Evolutionary conservation across 2,888 invertebrate species (phyloP), one percentile per base, ranked within the genome.

Genomic region (Drosophila rubida): DNA sequence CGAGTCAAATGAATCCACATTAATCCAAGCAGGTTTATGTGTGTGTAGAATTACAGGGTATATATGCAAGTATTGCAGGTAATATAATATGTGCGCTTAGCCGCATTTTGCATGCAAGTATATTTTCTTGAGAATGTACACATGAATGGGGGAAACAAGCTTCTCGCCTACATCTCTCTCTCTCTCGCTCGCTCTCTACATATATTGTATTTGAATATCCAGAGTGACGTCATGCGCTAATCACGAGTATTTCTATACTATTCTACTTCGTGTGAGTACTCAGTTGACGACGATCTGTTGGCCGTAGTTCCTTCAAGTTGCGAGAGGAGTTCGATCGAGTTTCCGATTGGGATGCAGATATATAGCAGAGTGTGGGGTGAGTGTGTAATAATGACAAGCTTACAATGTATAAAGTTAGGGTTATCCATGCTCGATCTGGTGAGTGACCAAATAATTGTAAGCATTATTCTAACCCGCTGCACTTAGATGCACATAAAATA

Each of bases 351-450:
- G 19, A 19, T 19, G 19, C 19, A 3, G 25, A 25, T 25, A 25
- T 6, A 25, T 25, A 25, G 25, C 7, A 6, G 25, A 32, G 30
- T 6, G n/a, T 32, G 30, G 30, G 11, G 39, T 45, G 42, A 45
- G 53, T 39, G n/a, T 6, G 14, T 54, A 14, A 19, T 54, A 60
- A 53, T 54, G 54, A 77, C 61, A 71, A 57, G 68, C 79, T 75
- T 57, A 76, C n/a, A n/a, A n/a, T n/a, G n/a, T 61, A 58, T 80
- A 65, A 73, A 80, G 64, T 51, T 80, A 73, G 72, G 61, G 51
- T 80, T 60, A 39, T 62, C 55, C 45, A 39, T 42, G 45, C 44
- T 46, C 41, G 50, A 48, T 45, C 35, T 11, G 30, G 42, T 45
- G 30, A 30, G 30, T 30, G 9, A 4, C 59, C 39, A 54, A 54